Percentiles rank a stretch among this genome's conserved stretches.
phyloP scores from a whole-genome alignment of 2,888 invertebrate species.

The Globia sparganii region DNA sequence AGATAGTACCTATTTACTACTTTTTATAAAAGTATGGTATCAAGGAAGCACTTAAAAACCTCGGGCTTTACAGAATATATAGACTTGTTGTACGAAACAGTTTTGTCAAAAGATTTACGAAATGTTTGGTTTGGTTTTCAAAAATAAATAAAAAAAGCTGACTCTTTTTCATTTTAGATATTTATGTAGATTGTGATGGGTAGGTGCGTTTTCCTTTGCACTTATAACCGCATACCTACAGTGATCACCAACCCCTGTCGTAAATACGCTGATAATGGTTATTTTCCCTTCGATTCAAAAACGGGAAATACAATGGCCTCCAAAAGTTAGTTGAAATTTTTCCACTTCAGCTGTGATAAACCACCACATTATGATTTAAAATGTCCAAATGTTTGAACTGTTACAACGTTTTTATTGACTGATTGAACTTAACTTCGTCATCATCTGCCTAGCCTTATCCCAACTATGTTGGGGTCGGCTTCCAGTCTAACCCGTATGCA shows the following conservation, averaged over 20 bases:
- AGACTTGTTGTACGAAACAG: background rate
- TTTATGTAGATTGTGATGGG: background rate
- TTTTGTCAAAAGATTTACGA: background rate
- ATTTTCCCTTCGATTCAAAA: background rate
- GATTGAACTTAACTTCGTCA: no score
- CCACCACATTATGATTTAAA: no score
- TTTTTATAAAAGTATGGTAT: conserved; percentile 5
- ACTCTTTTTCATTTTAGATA: background rate
- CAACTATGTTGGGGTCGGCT: no score
- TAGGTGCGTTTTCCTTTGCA: background rate
- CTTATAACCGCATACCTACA: background rate
- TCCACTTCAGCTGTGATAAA: no score
- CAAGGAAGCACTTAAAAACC: background rate
- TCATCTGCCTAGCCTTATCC: no score
- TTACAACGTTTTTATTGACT: no score
- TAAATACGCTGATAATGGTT: background rate
- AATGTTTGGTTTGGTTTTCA: background rate
- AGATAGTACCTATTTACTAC: background rate
- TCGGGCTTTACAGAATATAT: background rate
- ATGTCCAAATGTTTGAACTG: no score
- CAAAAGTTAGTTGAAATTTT: no score
- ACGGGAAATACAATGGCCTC: no score
- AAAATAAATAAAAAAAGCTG: background rate
- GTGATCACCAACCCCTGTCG: background rate
- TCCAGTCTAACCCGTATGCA: no score